phyloP scores from a whole-genome alignment of 1,140 invertebrate genomes.

The Stegodyphus mimosarum region DNA sequence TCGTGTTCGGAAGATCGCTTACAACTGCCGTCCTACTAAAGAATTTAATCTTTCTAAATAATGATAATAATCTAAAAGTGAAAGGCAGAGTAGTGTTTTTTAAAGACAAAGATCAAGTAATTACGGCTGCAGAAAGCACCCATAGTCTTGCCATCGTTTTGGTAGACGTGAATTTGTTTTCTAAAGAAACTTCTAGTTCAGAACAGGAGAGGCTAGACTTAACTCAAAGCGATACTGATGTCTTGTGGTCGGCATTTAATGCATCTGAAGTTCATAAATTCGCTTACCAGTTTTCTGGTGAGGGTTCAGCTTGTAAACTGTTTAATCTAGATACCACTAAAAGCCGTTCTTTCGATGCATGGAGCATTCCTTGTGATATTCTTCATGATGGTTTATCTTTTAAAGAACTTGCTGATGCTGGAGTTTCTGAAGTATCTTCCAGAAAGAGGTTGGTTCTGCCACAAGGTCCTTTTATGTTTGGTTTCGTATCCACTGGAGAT shows the following conservation, averaged over 20 bases:
- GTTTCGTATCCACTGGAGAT: constrained; percentile 46
- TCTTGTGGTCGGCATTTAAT: constrained; percentile 38
- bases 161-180: constrained; percentile 40
- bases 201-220: neutral
- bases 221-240: constrained; percentile 23
- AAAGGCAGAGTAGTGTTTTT: constrained; percentile 31
- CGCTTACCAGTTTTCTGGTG: neutral
- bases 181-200: neutral
- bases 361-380: constrained; percentile 22
- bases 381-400: neutral
- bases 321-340: constrained; percentile 30
- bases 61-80: neutral
- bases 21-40: constrained; percentile 23
- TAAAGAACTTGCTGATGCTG: constrained; percentile 6
- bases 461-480: constrained; percentile 35
- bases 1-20: constrained; percentile 31
- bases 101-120: neutral
- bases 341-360: constrained; percentile 22
- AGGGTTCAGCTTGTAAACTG: neutral
- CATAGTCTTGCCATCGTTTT: constrained; percentile 12
- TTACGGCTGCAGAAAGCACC: neutral
- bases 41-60: constrained; percentile 1
- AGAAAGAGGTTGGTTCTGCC: constrained; percentile 36
- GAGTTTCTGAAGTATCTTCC: constrained; percentile 3
- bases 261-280: constrained; percentile 28